These are phyloP conservation scores for Microtus ochrogaster DNA, from an alignment of 2,113 vertebrate species.

Conservation along the genomic window DNA sequence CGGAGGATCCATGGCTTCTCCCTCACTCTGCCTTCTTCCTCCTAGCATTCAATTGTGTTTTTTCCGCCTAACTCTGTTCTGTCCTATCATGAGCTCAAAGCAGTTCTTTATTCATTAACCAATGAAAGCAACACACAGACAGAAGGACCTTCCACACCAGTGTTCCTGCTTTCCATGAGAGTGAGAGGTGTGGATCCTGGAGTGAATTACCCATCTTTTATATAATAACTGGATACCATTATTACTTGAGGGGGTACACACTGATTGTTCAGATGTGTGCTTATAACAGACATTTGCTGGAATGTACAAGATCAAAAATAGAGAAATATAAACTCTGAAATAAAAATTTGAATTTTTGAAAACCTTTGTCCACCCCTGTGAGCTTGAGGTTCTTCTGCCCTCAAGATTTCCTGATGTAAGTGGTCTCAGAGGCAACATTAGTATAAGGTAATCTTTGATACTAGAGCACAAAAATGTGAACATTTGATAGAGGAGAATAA, in stretches of 20 bases:
- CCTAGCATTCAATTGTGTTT: no score
- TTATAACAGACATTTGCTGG: background rate
- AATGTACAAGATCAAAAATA: background rate
- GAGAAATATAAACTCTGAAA: background rate
- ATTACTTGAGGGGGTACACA: background rate
- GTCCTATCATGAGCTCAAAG: no score
- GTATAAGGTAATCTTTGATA: background rate
- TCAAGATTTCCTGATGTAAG: constrained; percentile 6
- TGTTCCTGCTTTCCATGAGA: background rate
- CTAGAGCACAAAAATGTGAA: background rate
- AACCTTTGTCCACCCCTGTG: background rate
- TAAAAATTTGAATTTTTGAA: constrained; percentile 12
- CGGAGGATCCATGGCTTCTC: no score
- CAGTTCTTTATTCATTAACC: no score
- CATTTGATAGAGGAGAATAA: background rate
- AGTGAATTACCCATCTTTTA: background rate
- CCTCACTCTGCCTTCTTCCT: no score
- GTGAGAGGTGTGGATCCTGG: background rate
- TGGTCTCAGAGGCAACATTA: background rate
- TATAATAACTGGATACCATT: background rate
- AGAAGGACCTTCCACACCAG: no score
- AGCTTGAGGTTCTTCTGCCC: background rate
- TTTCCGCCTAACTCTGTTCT: no score
- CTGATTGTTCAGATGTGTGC: background rate
- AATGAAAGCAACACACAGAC: no score